Conservation (phyloP, 2,888 invertebrate genomes). For the Clepsis dumicolana region DNA sequence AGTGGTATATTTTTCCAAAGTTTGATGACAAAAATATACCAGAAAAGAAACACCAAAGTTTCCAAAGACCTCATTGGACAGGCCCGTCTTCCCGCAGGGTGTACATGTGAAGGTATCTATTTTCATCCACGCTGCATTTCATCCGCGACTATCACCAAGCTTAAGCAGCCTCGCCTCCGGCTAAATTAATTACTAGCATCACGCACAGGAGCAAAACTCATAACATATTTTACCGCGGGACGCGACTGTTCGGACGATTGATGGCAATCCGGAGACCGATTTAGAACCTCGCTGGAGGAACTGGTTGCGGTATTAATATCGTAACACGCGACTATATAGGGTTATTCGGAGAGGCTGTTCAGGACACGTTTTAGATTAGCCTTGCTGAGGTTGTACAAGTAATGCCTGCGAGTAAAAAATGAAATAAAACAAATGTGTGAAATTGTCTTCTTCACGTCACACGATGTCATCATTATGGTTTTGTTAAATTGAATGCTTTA, state of each 20-base stretch:
- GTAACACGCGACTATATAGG: constrained; percentile 37
- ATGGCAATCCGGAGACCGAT: constrained; percentile 45
- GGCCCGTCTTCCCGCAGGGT: neutral
- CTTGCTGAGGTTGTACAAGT: no score
- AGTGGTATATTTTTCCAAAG: no score
- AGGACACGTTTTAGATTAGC: neutral
- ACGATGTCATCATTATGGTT: no score
- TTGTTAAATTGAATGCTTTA: no score
- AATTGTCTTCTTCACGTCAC: no score
- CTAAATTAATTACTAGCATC: constrained; percentile 67
- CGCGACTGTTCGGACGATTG: constrained; percentile 45
- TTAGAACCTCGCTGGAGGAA: constrained; percentile 42
- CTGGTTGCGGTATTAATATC: constrained; percentile 40
- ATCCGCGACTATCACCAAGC: constrained; percentile 31
- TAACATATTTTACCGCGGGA: constrained; percentile 59
- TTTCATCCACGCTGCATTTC: constrained; percentile 33
- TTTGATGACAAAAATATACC: neutral
- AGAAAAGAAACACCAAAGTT: no score
- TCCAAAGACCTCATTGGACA: no score
- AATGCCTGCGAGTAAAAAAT: no score
- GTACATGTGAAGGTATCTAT: constrained; percentile 22
- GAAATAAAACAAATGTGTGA: no score
- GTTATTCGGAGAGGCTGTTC: constrained; percentile 21
- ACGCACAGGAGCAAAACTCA: constrained; percentile 62
- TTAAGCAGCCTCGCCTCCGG: constrained; percentile 56